These are phyloP conservation scores for Uromys caudimaculatus DNA, from an alignment of 2,797 vertebrate species.

Conservation along the genomic window DNA sequence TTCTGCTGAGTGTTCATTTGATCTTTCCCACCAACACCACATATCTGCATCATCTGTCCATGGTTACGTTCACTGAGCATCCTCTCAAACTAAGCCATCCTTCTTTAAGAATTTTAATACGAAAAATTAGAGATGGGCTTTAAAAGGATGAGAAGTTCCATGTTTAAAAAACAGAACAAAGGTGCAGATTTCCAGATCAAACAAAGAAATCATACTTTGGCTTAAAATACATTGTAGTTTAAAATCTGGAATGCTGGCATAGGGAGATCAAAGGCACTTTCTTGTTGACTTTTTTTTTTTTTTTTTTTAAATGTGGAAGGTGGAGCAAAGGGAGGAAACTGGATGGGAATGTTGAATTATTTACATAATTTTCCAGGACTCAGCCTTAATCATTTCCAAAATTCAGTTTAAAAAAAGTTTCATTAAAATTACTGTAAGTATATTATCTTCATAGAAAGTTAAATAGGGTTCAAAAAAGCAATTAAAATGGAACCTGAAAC, in stretches of 20 bases:
- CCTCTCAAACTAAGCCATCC: background rate
- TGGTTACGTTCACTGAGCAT: background rate
- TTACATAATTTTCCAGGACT: conserved; percentile 50
- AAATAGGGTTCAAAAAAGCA: background rate
- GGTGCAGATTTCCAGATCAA: conserved; percentile 52
- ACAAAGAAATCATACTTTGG: conserved; percentile 32
- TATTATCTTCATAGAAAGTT: background rate
- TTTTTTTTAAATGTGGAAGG: conserved; percentile 44
- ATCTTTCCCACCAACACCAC: background rate
- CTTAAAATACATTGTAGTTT: conserved; percentile 44
- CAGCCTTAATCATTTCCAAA: conserved; percentile 58
- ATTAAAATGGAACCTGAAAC: background rate
- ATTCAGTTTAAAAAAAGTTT: conserved; percentile 32
- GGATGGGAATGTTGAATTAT: conserved; percentile 42
- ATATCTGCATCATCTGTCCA: background rate
- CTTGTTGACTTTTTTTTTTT: conserved; percentile 29
- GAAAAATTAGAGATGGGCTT: conserved; percentile 24
- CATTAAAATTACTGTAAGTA: conserved; percentile 16
- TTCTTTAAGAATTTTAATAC: background rate
- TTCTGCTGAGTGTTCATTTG: background rate
- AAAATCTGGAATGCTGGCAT: conserved; percentile 55
- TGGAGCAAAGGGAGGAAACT: conserved; percentile 62
- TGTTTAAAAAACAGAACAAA: conserved; percentile 6
- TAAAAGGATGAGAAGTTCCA: background rate
- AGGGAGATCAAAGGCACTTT: conserved; percentile 65